Percentiles rank a stretch among this genome's conserved stretches.
Evolutionary conservation across 2,797 vertebrate species (phyloP).

Genomic region (Sebastes ruberrimus): DNA sequence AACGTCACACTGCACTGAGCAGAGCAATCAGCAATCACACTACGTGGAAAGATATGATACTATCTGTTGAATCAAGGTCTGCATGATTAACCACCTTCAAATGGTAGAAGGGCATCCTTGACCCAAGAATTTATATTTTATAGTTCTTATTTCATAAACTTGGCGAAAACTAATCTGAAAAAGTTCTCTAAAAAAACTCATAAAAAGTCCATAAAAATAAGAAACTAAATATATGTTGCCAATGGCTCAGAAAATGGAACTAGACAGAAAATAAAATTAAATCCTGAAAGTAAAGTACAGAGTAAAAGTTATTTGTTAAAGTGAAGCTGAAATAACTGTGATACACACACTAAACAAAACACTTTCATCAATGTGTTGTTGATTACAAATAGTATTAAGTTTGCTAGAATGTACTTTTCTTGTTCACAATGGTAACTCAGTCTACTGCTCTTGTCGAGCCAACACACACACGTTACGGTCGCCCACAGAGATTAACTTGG

Average conservation of each 20-base stretch:
- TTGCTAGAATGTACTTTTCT: not conserved
- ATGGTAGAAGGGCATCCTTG: not conserved
- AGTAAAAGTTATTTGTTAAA: not conserved
- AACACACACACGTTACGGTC: not conserved
- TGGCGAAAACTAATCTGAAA: not conserved
- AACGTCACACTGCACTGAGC: not conserved
- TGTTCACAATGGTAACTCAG: not conserved
- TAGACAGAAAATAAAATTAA: not conserved
- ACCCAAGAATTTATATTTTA: not conserved
- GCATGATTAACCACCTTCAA: constrained; percentile 9
- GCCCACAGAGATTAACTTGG: constrained; percentile 1
- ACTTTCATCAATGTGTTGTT: not conserved
- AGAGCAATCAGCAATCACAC: constrained; percentile 21
- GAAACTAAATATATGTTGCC: not conserved
- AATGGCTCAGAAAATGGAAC: not conserved
- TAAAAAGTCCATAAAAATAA: not conserved
- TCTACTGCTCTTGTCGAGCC: not conserved
- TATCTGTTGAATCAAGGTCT: not conserved
- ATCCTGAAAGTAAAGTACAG: not conserved
- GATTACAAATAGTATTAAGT: not conserved
- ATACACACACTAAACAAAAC: not conserved
- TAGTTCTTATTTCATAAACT: not conserved
- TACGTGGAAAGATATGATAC: not conserved
- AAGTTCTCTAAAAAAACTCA: not conserved
- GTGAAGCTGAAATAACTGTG: not conserved